A percentile compares a stretch with the other conserved stretches of the same genome.
These are phyloP conservation scores for Leucoraja ocellata DNA, from an alignment of 2,797 vertebrate species.

Conservation along the genomic window DNA sequence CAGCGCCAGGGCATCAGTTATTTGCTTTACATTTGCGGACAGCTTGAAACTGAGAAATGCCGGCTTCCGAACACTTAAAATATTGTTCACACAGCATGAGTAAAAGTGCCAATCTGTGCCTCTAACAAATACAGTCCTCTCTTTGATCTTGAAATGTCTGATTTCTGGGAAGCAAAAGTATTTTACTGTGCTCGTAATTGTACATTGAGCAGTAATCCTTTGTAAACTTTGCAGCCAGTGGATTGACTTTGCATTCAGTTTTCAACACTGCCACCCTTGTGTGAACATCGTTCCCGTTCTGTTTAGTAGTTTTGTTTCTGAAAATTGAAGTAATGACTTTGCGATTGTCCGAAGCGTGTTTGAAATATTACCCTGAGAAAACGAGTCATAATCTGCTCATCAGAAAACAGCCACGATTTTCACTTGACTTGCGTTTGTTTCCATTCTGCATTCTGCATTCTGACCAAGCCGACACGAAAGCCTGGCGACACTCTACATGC, in stretches of 20 bases:
- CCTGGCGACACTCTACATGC: no score
- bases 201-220: conserved; percentile 5
- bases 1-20: conserved; percentile 22
- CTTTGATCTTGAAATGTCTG: conserved; percentile 31
- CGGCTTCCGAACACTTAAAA: conserved; percentile 28
- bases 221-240: neutral
- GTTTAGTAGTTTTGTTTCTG: no score
- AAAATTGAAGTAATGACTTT: no score
- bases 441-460: no score
- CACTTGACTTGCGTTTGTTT: no score
- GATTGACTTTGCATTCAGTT: neutral
- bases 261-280: neutral
- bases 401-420: no score
- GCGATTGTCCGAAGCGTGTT: no score
- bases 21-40: conserved; percentile 34
- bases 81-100: conserved; percentile 28
- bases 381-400: no score
- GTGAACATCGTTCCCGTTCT: no score
- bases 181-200: conserved; percentile 5
- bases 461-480: no score
- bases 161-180: conserved; percentile 21
- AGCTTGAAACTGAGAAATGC: conserved; percentile 33
- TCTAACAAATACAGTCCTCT: conserved; percentile 16
- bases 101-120: conserved; percentile 27
- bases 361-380: no score